Percentiles rank a stretch among this genome's conserved stretches.
Evolutionary conservation across 2,113 vertebrate genomes (phyloP).

Genomic region (Regulus satrapa): DNA sequence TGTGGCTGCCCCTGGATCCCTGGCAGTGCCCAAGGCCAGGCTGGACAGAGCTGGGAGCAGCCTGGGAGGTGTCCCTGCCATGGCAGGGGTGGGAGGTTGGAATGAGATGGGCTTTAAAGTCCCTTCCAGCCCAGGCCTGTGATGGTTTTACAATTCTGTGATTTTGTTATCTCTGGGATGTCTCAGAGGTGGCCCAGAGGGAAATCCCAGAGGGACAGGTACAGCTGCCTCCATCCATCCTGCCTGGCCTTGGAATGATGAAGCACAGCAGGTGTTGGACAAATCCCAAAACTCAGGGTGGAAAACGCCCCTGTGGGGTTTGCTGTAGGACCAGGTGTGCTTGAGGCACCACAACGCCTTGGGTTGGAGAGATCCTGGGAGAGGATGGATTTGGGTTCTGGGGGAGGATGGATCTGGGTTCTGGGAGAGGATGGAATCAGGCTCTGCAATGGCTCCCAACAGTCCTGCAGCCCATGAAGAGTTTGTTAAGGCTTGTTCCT

Average conservation of each 20-base stretch:
- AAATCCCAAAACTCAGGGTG: background rate
- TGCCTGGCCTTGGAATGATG: background rate
- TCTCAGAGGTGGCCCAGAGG: background rate
- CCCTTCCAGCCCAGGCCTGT: no score
- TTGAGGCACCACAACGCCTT: background rate
- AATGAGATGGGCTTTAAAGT: background rate
- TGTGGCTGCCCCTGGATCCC: background rate
- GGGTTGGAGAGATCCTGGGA: background rate
- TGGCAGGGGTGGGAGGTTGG: background rate
- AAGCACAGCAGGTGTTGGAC: background rate
- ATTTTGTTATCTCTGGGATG: background rate
- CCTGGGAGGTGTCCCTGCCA: background rate
- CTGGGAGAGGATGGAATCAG: background rate
- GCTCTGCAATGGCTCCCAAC: background rate
- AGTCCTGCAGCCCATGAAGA: background rate
- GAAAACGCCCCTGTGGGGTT: no score
- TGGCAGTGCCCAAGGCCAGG: background rate
- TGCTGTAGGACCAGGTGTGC: background rate
- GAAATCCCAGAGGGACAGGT: background rate
- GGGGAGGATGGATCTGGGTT: accelerated
- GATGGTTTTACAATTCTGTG: background rate
- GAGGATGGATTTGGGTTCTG: background rate
- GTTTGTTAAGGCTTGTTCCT: background rate
- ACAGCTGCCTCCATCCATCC: background rate
- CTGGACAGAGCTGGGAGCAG: background rate